Evolutionary conservation across 2,888 invertebrate species (phyloP), one percentile per base, ranked within the genome.

Genomic region (Helicoverpa assulta): DNA sequence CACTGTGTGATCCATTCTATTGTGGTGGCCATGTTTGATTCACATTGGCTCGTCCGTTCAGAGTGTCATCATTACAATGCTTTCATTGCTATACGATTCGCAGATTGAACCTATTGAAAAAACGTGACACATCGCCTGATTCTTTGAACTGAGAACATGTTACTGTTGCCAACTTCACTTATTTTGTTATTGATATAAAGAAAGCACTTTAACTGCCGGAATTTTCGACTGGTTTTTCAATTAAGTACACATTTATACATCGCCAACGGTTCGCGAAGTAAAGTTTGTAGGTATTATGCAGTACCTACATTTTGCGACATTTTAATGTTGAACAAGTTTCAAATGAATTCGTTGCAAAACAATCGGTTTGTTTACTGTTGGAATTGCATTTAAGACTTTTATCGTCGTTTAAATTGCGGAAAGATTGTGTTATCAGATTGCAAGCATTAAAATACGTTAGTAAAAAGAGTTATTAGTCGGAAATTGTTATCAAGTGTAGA

Each of bases 331-430:
- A 19, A 40, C 16, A 65, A 43, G 43, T 52, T 55, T 62, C 54
- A 58, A 33, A 60, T 54, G 51, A 33, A 59, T 43, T 53, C 12
- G 10, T 57, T 67, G 43, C 37, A 54, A 73, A 64, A 73, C 26
- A 21, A 51, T 33, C 8, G 14, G 19, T 73, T 64, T 73, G 40
- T 78, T 78, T 68, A 50, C 63, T 58, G 18, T 58, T 64, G 51
- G 8, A 61, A 64, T 10, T 61, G 68, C 64, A 64, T 52, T 55
- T 40, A 67, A 73, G 33, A 64, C 53, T 73, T 73, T 69, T 66
- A 74, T 78, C 62, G 58, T 55, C 21, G 79, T 68, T 68, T 55
- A 73, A 68, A 73, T 73, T 78, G 74, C 76, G 64, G 55, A 73
- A 64, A 73, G 69, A 78, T 70, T 68, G 67, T 68, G 57, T 29